phyloP scores from a whole-genome alignment of 2,113 vertebrate species.

The Prunella fulvescens region DNA sequence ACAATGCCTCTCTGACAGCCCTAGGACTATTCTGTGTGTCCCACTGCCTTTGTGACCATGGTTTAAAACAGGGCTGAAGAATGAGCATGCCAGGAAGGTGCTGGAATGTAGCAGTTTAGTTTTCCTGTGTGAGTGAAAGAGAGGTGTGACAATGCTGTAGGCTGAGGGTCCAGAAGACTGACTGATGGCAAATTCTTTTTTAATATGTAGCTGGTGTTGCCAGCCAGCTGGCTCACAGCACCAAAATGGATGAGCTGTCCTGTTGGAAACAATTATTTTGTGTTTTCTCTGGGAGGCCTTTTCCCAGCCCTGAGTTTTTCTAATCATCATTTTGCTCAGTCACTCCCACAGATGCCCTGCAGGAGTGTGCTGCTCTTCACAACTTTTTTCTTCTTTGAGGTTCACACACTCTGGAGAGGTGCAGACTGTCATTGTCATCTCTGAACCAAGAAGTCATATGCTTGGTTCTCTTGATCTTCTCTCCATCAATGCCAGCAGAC shows the following conservation, averaged over 20 bases:
- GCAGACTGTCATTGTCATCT: not conserved
- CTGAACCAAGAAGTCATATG: not conserved
- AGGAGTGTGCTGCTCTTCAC: not conserved
- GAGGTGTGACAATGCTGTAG: not conserved
- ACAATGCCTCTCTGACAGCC: not conserved
- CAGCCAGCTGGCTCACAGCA: not conserved
- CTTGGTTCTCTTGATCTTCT: not conserved
- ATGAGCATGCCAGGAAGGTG: not conserved
- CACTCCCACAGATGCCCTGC: not conserved
- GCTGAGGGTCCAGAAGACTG: not conserved
- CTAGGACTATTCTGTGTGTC: not conserved
- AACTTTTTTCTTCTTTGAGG: not conserved
- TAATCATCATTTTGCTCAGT: not conserved
- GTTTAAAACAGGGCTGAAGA: not conserved
- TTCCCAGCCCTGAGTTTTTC: not conserved
- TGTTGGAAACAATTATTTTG: not conserved
- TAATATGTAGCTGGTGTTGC: not conserved
- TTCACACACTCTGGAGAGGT: not conserved
- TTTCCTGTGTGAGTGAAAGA: not conserved
- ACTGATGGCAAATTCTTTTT: not conserved
- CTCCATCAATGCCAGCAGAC: not conserved
- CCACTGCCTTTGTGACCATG: not conserved
- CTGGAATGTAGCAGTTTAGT: not conserved
- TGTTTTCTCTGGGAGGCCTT: not conserved
- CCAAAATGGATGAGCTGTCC: not conserved